Evolutionary conservation across 2,113 vertebrate genomes (phyloP).

Genomic region (Phalacrocorax brasilianus): DNA sequence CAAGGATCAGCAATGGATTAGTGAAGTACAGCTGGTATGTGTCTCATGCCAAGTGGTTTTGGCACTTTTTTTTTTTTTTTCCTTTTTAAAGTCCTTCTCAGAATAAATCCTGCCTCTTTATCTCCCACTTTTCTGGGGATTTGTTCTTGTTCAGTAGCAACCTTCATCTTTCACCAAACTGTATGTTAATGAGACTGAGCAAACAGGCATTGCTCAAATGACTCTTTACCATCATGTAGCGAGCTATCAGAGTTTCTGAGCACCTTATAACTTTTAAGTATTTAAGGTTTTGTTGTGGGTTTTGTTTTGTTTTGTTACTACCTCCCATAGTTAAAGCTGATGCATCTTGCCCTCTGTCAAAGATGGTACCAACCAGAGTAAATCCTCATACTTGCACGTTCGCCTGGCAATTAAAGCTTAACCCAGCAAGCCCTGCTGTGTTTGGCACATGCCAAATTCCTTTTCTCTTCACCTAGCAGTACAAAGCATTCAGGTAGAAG

Average conservation of each 20-base stretch:
- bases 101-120: neutral
- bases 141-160: neutral
- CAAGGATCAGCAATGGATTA: constrained; percentile 52
- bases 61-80: neutral
- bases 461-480: neutral
- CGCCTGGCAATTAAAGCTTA: neutral
- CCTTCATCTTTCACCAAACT: neutral
- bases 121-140: neutral
- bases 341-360: neutral
- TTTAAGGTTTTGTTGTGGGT: neutral
- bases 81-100: neutral
- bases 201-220: neutral
- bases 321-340: neutral
- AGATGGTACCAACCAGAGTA: neutral
- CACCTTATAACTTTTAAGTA: neutral
- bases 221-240: neutral
- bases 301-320: neutral
- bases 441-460: neutral
- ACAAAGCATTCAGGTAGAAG: neutral
- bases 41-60: constrained; percentile 22
- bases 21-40: constrained; percentile 41
- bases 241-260: neutral
- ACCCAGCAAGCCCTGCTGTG: neutral
- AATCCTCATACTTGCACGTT: neutral
- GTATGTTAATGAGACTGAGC: neutral